Evolutionary conservation across 1,140 invertebrate species (phyloP).

Genomic region (Thrips palmi): DNA sequence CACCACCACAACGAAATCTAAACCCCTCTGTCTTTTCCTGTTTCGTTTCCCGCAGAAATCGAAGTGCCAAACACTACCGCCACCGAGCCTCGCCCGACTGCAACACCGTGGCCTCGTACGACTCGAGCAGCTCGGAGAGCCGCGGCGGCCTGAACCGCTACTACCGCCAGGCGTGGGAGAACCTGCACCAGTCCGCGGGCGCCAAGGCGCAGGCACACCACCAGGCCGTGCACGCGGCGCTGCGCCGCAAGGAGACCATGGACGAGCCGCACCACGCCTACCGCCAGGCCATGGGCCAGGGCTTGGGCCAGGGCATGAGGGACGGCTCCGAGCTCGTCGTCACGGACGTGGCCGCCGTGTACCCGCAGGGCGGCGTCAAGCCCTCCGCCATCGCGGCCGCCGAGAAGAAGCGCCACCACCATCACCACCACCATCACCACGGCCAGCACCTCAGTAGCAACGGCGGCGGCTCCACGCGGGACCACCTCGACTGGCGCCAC

Average conservation of each 20-base stretch:
- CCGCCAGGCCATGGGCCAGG: conserved; percentile 28
- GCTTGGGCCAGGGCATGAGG: conserved; percentile 49
- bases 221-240: conserved; percentile 27
- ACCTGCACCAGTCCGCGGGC: conserved; percentile 63
- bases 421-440: conserved; percentile 61
- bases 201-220: conserved; percentile 25
- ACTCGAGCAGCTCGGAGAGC: conserved; percentile 67
- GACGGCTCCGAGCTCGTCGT: conserved; percentile 67
- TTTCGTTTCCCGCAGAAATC: conserved; percentile 34
- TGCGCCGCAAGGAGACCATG: conserved; percentile 46
- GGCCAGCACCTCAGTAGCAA: conserved; percentile 20
- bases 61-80: conserved; percentile 62
- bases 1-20: too few relatives aligned
- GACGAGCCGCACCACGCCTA: conserved; percentile 41
- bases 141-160: conserved; percentile 62
- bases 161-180: conserved; percentile 82
- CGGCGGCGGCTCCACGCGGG: conserved; percentile 10
- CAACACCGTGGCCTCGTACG: conserved; percentile 71
- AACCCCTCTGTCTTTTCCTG: conserved; percentile 14
- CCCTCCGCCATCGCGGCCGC: conserved; percentile 21
- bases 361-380: conserved; percentile 24
- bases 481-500: conserved; percentile 13
- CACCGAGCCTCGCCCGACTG: conserved; percentile 73
- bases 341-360: conserved; percentile 40
- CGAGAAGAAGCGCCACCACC: conserved; percentile 62